phyloP scores from a whole-genome alignment of 1,140 invertebrate species.

The Metopolophium dirhodum region DNA sequence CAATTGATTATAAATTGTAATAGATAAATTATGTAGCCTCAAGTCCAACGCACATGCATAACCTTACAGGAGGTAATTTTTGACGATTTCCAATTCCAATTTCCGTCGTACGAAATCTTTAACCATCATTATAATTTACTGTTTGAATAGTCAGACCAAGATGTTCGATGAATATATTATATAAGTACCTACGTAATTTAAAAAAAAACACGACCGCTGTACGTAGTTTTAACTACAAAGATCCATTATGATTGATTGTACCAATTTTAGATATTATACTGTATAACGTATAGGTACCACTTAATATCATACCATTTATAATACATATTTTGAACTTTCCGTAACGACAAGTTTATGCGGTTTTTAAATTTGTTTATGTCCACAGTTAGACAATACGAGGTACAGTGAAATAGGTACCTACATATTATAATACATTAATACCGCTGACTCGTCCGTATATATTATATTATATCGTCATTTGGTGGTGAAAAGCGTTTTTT shows the following conservation, averaged over 20 bases:
- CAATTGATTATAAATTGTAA: not conserved
- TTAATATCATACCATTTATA: not conserved
- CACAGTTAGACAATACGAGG: not conserved
- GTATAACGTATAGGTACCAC: not conserved
- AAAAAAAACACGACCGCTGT: not conserved
- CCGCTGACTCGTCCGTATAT: not conserved
- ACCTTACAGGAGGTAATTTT: not conserved
- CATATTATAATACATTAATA: not conserved
- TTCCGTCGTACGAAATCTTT: not conserved
- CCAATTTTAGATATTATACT: not conserved
- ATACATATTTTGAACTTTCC: not conserved
- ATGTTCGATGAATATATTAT: not conserved
- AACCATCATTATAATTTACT: not conserved
- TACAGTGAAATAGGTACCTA: too few relatives aligned
- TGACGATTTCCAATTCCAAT: not conserved
- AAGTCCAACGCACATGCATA: not conserved
- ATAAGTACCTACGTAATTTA: not conserved
- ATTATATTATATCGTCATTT: not conserved
- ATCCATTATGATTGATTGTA: not conserved
- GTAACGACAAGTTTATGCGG: not conserved
- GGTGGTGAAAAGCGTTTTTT: not conserved
- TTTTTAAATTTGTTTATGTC: not conserved
- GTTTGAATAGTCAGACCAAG: not conserved
- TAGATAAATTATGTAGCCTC: not conserved
- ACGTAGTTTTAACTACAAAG: not conserved